phyloP scores from a whole-genome alignment of 2,888 invertebrate genomes.

The Strigamia maritima region DNA sequence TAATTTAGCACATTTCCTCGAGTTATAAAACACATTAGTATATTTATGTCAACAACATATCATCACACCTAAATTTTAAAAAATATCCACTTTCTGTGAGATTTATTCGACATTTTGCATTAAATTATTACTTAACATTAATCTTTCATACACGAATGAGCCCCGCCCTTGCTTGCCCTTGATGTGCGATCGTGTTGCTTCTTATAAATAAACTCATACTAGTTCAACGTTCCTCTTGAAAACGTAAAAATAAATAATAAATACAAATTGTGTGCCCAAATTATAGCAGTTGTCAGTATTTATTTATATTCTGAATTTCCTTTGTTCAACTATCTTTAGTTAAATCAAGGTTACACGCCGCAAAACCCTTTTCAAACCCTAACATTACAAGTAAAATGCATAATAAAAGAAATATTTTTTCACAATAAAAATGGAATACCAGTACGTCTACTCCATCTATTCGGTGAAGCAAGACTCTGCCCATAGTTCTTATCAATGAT shows the following conservation, averaged over 20 bases:
- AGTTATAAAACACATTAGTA: background rate
- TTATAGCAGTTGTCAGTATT: background rate
- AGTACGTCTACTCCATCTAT: background rate
- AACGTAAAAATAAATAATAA: background rate
- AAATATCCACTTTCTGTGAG: background rate
- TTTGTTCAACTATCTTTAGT: background rate
- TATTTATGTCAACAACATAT: background rate
- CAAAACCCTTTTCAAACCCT: background rate
- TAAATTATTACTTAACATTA: background rate
- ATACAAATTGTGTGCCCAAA: background rate
- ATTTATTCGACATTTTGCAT: background rate
- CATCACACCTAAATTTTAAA: background rate
- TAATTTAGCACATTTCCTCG: background rate
- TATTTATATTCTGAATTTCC: background rate
- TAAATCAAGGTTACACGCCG: constrained; percentile 6
- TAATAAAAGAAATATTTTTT: background rate
- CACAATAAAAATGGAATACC: background rate
- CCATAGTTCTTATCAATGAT: background rate
- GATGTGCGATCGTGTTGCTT: constrained; percentile 1
- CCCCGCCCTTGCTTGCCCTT: background rate
- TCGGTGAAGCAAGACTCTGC: background rate
- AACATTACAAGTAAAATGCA: constrained; percentile 1
- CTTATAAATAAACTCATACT: background rate
- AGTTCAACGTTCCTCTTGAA: constrained; percentile 1
- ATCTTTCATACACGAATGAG: background rate